Evolutionary conservation across 2,888 invertebrate species (phyloP), one percentile per base, ranked within the genome.

Genomic region (Resseliella maxima): DNA sequence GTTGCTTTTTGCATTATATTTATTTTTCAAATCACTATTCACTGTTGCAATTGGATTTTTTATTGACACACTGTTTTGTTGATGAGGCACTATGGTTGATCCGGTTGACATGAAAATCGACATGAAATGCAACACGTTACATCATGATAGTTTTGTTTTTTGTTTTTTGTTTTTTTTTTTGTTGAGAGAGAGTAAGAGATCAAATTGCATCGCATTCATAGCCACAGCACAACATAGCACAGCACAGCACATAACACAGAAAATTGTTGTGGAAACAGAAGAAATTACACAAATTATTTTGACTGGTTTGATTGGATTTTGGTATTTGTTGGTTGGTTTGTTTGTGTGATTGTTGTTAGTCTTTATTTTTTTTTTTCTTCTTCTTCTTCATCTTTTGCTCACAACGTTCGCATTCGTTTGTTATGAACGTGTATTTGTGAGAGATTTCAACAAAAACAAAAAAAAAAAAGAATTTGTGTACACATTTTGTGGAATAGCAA

Each of bases 1-100:
- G 72, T 86, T 86, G 54, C 85, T 86, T 41, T 85, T 85, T 24
- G 85, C 83, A 83, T 86, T 85, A 59, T 54, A 85, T 85, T 85
- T 85, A 85, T 86, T 86, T 86, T 86, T 86, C 36, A 85, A 85
- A 86, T 85, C 59, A 86, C 86, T 86, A 85, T 86, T 86, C 36
- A 86, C 86, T 50, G 50, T 46, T 46, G 85, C 31, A 18, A 45
- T 85, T 85, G 45, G 27, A 86, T 86, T 86, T 59, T 86, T 86
- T 59, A 86, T 35, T 81, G 86, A 86, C 46, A 85, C 85, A 86
- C 50, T 72, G 50, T 86, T 86, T 85, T 81, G 41, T 83, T 86
- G 83, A 83, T 83, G 85, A 85, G 85, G 86, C 85, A 54, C 45
- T 54, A 18, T 8, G 2, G 46, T 15, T 50, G 36, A 3, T 8